Evolutionary conservation across 2,888 invertebrate genomes (phyloP).

Genomic region (Lasioglossum vierecki): DNA sequence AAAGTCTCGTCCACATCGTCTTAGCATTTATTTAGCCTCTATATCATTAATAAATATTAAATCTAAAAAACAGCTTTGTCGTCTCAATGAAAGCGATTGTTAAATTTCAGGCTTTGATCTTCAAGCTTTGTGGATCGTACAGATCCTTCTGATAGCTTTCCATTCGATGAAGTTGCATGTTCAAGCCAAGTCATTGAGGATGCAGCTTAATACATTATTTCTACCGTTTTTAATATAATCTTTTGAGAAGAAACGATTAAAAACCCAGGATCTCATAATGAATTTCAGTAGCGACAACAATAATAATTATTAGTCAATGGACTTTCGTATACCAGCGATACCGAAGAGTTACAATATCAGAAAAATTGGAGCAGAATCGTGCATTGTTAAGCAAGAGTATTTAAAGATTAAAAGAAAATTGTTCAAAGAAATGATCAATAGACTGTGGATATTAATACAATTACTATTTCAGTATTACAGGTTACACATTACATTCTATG

Average conservation of each 20-base stretch:
- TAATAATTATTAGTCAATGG: not conserved
- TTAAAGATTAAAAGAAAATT: not conserved
- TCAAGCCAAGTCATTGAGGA: not conserved
- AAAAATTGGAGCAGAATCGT: not conserved
- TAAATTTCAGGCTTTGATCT: not conserved
- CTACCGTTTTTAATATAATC: not conserved
- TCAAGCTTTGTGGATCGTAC: not conserved
- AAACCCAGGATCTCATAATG: not conserved
- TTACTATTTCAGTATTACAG: not conserved
- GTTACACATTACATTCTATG: not conserved
- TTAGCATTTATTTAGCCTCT: conserved; percentile 4
- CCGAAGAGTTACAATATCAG: not conserved
- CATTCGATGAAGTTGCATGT: not conserved
- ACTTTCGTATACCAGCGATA: not conserved
- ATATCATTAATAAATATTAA: not conserved
- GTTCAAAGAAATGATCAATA: not conserved
- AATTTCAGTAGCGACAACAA: not conserved
- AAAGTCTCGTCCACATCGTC: not conserved
- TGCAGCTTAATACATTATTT: not conserved
- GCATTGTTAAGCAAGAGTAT: not conserved
- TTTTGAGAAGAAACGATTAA: not conserved
- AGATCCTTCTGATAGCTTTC: not conserved
- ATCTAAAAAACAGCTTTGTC: not conserved
- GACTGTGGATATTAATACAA: not conserved
- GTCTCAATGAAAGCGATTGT: not conserved